Percentiles rank a stretch among this genome's conserved stretches.
These are phyloP conservation scores for Sericinus montela DNA, from an alignment of 2,888 invertebrate genomes.

Conservation along the genomic window DNA sequence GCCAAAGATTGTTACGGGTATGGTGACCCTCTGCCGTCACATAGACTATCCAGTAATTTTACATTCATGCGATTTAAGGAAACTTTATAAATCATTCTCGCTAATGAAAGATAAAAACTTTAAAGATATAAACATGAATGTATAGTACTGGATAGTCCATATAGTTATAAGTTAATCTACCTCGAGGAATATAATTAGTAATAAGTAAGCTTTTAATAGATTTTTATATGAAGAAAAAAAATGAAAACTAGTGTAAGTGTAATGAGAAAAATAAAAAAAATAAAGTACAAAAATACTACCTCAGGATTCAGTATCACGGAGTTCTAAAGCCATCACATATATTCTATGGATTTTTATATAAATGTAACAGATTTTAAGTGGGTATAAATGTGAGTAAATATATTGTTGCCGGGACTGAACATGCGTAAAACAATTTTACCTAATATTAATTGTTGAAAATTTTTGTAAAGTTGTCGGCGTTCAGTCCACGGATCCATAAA, in stretches of 20 bases:
- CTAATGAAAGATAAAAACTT: constrained; percentile 20
- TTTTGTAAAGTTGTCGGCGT: constrained; percentile 25
- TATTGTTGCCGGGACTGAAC: constrained; percentile 22
- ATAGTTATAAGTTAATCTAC: constrained; percentile 75
- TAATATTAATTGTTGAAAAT: constrained; percentile 29
- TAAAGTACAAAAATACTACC: constrained; percentile 78
- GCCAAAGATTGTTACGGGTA: constrained; percentile 80
- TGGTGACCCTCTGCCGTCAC: constrained; percentile 80
- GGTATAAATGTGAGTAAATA: constrained; percentile 18
- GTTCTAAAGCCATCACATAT: constrained; percentile 41
- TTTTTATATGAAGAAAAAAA: constrained; percentile 75
- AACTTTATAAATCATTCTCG: not conserved
- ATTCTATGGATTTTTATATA: constrained; percentile 33
- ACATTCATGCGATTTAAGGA: constrained; percentile 32
- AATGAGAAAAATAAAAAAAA: constrained; percentile 62
- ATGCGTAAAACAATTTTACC: constrained; percentile 31
- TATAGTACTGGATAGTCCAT: constrained; percentile 47
- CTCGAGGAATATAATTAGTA: constrained; percentile 72
- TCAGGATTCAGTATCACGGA: constrained; percentile 70
- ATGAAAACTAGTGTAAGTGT: constrained; percentile 56
- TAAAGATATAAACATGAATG: constrained; percentile 33
- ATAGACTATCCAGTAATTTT: constrained; percentile 48
- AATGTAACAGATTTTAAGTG: constrained; percentile 30
- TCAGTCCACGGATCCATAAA: constrained; percentile 25
- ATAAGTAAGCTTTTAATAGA: constrained; percentile 72